These are phyloP conservation scores for Pseudomugil gertrudae DNA, from an alignment of 2,797 vertebrate genomes.

Conservation along the genomic window DNA sequence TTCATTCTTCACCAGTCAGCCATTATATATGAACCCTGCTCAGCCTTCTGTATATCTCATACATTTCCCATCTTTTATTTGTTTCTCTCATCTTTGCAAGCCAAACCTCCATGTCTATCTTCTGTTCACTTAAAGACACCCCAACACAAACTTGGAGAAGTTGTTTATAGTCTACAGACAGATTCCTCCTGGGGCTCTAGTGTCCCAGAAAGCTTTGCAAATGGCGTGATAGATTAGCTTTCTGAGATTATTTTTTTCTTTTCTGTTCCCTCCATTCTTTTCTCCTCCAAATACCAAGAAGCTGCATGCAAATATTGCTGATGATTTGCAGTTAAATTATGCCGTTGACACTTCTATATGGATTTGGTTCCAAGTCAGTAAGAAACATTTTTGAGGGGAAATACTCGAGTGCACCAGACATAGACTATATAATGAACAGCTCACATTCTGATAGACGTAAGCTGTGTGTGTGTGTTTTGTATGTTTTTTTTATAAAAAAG, in stretches of 20 bases:
- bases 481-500: neutral
- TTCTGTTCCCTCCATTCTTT: neutral
- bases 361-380: conserved; percentile 14
- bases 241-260: conserved; percentile 26
- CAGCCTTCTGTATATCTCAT: conserved; percentile 32
- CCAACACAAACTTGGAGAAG: conserved; percentile 52
- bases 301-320: conserved; percentile 32
- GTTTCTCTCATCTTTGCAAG: conserved; percentile 47
- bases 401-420: conserved; percentile 16
- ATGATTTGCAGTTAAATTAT: conserved; percentile 42
- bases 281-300: conserved; percentile 10
- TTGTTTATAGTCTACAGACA: conserved; percentile 62
- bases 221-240: conserved; percentile 60
- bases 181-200: conserved; percentile 62
- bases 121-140: conserved; percentile 47
- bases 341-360: conserved; percentile 26
- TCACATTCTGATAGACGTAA: conserved; percentile 4
- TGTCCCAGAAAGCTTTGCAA: conserved; percentile 69
- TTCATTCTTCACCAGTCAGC: conserved; percentile 62
- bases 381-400: conserved; percentile 20
- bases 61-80: conserved; percentile 53
- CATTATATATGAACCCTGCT: conserved; percentile 58
- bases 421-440: neutral
- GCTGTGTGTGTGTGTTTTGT: neutral
- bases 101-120: conserved; percentile 51